Conservation (phyloP, 2,113 vertebrate species). For the Oenanthe melanoleuca region DNA sequence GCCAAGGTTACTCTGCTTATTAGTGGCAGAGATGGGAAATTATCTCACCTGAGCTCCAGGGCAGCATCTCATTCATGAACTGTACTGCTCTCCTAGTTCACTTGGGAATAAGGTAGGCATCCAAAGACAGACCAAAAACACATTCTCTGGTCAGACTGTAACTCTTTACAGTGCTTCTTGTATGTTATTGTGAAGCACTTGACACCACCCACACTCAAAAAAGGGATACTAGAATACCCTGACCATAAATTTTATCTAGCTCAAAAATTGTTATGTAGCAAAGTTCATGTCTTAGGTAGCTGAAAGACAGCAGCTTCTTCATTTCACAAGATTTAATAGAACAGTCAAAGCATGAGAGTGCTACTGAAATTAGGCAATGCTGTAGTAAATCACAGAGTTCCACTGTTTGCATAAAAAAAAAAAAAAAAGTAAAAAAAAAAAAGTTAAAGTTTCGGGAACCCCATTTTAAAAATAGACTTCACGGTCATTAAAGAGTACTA, state of each 20-base stretch:
- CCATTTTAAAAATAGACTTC: conserved; percentile 43
- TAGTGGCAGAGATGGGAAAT: background rate
- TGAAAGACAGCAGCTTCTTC: background rate
- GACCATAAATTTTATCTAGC: background rate
- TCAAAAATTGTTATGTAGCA: background rate
- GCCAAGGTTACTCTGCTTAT: background rate
- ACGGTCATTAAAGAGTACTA: conserved; percentile 33
- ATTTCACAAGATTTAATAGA: background rate
- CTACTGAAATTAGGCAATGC: conserved; percentile 23
- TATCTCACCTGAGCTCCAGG: background rate
- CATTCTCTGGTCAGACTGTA: background rate
- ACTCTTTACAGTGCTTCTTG: background rate
- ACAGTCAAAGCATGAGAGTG: background rate
- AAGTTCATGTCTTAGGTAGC: background rate
- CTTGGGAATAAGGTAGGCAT: background rate
- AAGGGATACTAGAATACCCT: background rate
- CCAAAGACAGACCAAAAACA: background rate
- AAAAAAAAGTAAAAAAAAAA: background rate
- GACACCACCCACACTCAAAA: background rate
- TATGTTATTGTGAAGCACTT: background rate
- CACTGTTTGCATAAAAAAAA: background rate
- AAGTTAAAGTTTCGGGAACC: background rate
- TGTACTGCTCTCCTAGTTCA: background rate
- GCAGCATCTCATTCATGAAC: background rate
- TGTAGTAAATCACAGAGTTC: conserved; percentile 25